These are phyloP conservation scores for Pithys albifrons DNA, from an alignment of 2,113 vertebrate genomes.

Conservation along the genomic window DNA sequence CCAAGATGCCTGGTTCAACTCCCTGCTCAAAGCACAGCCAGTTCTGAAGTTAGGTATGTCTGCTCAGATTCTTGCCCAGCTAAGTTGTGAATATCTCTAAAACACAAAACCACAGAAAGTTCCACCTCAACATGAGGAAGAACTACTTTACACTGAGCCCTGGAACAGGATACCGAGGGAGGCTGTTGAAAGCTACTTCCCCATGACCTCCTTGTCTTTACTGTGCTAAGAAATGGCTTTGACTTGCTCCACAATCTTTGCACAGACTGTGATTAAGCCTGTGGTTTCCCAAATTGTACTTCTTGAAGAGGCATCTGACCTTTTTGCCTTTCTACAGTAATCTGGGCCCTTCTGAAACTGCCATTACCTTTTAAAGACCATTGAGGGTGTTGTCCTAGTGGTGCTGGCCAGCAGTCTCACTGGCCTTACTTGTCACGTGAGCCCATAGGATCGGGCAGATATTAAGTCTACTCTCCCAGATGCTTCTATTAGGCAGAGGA, in stretches of 20 bases:
- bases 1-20: background rate
- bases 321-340: background rate
- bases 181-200: background rate
- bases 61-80: background rate
- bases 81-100: background rate
- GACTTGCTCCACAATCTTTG: background rate
- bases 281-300: background rate
- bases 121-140: background rate
- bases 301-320: background rate
- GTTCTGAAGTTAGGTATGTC: background rate
- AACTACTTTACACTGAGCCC: background rate
- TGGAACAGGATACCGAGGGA: background rate
- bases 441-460: background rate
- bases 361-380: background rate
- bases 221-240: background rate
- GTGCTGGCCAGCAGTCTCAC: background rate
- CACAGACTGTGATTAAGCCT: background rate
- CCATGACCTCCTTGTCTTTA: background rate
- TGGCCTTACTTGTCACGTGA: background rate
- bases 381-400: background rate
- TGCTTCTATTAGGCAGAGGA: background rate
- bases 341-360: background rate
- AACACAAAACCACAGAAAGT: background rate
- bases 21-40: background rate
- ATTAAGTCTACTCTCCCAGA: background rate